phyloP scores from a whole-genome alignment of 37 sponge, comb jelly and placozoan genomes.

The Tethya wilhelma region DNA sequence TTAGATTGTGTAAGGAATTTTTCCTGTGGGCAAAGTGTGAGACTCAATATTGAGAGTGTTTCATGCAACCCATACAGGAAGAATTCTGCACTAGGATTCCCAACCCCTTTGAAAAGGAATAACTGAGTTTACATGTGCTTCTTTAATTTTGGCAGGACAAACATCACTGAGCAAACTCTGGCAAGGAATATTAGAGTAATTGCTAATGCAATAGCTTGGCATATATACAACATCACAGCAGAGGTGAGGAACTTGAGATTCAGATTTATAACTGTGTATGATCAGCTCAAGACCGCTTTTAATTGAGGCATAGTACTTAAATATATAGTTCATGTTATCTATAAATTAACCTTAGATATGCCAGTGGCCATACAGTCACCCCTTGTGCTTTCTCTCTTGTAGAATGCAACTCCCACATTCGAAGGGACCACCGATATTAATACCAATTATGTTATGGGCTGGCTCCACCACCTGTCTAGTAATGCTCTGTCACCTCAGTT shows the following conservation, averaged over 20 bases:
- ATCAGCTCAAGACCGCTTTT: background rate
- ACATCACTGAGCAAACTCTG: constrained; percentile 36
- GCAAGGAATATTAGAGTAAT: constrained; percentile 61
- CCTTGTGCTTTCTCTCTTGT: too few species aligned
- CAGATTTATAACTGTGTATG: background rate
- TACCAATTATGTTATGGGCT: constrained; percentile 1
- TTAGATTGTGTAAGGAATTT: background rate
- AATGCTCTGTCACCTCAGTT: constrained; percentile 81
- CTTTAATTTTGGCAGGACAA: constrained; percentile 9
- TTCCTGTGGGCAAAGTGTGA: background rate
- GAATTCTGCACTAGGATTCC: too few species aligned
- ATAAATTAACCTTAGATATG: background rate
- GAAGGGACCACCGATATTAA: constrained; percentile 7
- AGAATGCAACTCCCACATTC: too few species aligned
- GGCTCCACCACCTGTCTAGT: constrained; percentile 60
- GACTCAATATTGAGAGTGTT: too few species aligned
- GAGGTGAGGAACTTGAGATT: background rate
- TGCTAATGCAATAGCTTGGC: constrained; percentile 77
- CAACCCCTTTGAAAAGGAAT: background rate
- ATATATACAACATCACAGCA: constrained; percentile 74
- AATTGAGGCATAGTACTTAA: background rate
- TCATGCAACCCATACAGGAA: too few species aligned
- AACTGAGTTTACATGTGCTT: background rate
- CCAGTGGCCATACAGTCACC: background rate
- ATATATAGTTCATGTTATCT: background rate